A percentile compares a stretch with the other conserved stretches of the same genome.
Conservation (phyloP, 2,797 vertebrate species). For the Myotis planiceps region DNA sequence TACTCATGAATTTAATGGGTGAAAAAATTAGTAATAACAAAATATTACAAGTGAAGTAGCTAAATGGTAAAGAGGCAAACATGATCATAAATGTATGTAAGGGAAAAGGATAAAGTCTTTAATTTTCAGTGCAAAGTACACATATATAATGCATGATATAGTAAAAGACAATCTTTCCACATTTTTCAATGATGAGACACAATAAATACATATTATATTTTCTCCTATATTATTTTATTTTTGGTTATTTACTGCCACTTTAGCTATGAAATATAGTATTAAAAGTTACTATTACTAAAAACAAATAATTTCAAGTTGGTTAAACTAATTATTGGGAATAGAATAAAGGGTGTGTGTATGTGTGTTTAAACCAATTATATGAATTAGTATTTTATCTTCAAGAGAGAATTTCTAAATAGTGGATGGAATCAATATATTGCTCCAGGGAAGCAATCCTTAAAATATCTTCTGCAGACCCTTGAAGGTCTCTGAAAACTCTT, state of each 20-base stretch:
- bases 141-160: not conserved
- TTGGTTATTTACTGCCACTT: not conserved
- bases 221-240: not conserved
- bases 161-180: not conserved
- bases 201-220: not conserved
- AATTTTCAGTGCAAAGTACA: not conserved
- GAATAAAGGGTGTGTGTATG: not conserved
- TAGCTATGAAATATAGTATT: not conserved
- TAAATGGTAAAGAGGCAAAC: not conserved
- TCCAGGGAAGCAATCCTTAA: not conserved
- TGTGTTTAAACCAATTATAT: not conserved
- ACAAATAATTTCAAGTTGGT: not conserved
- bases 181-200: not conserved
- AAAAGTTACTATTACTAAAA: not conserved
- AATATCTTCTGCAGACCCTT: not conserved
- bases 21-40: not conserved
- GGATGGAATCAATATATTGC: not conserved
- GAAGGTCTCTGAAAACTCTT: not conserved
- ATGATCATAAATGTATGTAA: not conserved
- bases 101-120: not conserved
- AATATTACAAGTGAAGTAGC: not conserved
- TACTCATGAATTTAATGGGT: conserved; percentile 1
- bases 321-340: not conserved
- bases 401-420: not conserved
- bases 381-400: not conserved